phyloP scores from a whole-genome alignment of 1,140 invertebrate species.

The Drosophila kohkoa region DNA sequence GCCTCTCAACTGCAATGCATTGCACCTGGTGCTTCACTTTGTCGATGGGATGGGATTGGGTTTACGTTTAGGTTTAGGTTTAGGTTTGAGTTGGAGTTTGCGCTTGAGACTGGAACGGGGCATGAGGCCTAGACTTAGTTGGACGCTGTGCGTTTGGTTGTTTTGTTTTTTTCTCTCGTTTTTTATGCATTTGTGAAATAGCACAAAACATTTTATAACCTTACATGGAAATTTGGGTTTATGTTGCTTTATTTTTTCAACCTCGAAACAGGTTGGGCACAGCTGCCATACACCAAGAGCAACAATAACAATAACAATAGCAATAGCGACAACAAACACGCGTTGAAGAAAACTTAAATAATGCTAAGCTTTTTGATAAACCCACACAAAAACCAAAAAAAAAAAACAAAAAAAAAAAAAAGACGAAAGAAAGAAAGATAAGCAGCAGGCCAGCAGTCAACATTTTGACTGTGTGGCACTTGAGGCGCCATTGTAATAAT shows the following conservation, averaged over 20 bases:
- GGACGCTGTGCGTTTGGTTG: conserved; percentile 33
- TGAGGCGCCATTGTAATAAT: conserved; percentile 82
- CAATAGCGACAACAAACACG: conserved; percentile 13
- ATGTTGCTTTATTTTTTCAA: conserved; percentile 67
- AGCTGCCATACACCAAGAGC: conserved; percentile 27
- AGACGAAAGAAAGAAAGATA: conserved; percentile 52
- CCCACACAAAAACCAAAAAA: conserved; percentile 63
- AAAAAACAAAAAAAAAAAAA: conserved; percentile 36
- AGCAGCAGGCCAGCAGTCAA: conserved; percentile 42
- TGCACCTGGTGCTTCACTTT: conserved; percentile 65
- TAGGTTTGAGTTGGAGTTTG: not conserved
- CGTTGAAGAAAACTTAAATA: conserved; percentile 63
- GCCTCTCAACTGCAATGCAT: conserved; percentile 45
- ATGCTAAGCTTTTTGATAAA: conserved; percentile 64
- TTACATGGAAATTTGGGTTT: conserved; percentile 68
- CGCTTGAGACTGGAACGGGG: conserved; percentile 1
- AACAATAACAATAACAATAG: conserved; percentile 8
- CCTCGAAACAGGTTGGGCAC: conserved; percentile 65
- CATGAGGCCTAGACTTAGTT: conserved; percentile 40
- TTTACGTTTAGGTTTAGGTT: not conserved
- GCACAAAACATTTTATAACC: conserved; percentile 74
- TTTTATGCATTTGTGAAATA: conserved; percentile 78
- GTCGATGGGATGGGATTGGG: conserved; percentile 25
- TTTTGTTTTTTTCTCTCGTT: conserved; percentile 19
- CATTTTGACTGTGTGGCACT: conserved; percentile 54